Conservation (phyloP, 2,797 vertebrate genomes). For the Bucorvus abyssinicus region DNA sequence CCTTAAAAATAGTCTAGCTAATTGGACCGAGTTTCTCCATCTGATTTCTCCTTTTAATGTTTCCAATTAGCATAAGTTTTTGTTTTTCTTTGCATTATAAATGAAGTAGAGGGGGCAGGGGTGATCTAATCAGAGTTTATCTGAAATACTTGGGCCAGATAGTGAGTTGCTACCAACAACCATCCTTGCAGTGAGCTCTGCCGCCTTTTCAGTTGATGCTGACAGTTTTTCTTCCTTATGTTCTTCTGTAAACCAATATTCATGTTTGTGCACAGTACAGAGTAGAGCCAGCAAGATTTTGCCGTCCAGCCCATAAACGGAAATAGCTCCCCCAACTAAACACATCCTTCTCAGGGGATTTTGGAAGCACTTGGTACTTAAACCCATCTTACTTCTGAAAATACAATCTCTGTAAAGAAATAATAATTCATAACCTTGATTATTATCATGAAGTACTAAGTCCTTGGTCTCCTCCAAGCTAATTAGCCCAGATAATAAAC, state of each 20-base stretch:
- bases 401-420: neutral
- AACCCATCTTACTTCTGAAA: neutral
- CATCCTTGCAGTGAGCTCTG: neutral
- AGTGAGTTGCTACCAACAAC: neutral
- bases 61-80: neutral
- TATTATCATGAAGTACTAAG: neutral
- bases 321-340: neutral
- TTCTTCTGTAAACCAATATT: neutral
- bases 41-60: neutral
- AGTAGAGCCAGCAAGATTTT: neutral
- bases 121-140: neutral
- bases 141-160: neutral
- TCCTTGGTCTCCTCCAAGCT: neutral
- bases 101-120: neutral
- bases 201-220: neutral
- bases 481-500: neutral
- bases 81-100: neutral
- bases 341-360: neutral
- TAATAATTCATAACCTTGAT: neutral
- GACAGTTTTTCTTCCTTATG: neutral
- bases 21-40: neutral
- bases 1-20: neutral
- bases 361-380: neutral
- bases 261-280: neutral
- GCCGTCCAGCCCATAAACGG: neutral